These are phyloP conservation scores for Neoascia interrupta DNA, from an alignment of 2,888 invertebrate genomes.

Conservation along the genomic window DNA sequence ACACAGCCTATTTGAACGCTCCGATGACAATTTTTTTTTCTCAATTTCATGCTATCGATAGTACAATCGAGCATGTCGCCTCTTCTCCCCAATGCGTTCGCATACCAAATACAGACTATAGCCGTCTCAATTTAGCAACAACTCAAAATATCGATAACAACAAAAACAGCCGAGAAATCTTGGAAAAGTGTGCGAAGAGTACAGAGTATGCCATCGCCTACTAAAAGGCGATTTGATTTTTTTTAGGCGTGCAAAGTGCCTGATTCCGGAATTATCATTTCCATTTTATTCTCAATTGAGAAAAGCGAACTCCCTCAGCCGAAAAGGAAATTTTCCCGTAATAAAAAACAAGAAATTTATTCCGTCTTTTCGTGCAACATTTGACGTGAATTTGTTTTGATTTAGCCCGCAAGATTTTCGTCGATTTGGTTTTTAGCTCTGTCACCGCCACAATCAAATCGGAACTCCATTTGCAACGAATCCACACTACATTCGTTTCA, in stretches of 20 bases:
- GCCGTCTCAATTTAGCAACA: not conserved
- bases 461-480: slow-evolving; percentile 41
- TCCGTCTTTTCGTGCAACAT: slow-evolving; percentile 5
- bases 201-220: no score
- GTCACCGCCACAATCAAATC: slow-evolving; percentile 29
- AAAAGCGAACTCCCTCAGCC: slow-evolving; percentile 29
- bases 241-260: slow-evolving; percentile 66
- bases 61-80: no score
- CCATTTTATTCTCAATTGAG: slow-evolving; percentile 34
- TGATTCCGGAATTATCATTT: slow-evolving; percentile 58
- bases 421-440: slow-evolving; percentile 16
- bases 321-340: slow-evolving; percentile 25
- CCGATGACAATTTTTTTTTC: slow-evolving; percentile 29
- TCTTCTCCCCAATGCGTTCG: no score
- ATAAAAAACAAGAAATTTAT: slow-evolving; percentile 6
- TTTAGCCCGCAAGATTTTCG: no score
- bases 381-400: slow-evolving; percentile 42
- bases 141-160: slow-evolving; percentile 4
- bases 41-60: slow-evolving; percentile 38
- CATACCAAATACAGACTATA: not conserved
- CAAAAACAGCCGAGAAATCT: not conserved
- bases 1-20: slow-evolving; percentile 18
- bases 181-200: slow-evolving; percentile 30
- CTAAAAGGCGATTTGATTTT: slow-evolving; percentile 65
- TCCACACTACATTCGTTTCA: slow-evolving; percentile 6